Conservation (phyloP, 2,888 invertebrate species). For the Blera fallax region DNA sequence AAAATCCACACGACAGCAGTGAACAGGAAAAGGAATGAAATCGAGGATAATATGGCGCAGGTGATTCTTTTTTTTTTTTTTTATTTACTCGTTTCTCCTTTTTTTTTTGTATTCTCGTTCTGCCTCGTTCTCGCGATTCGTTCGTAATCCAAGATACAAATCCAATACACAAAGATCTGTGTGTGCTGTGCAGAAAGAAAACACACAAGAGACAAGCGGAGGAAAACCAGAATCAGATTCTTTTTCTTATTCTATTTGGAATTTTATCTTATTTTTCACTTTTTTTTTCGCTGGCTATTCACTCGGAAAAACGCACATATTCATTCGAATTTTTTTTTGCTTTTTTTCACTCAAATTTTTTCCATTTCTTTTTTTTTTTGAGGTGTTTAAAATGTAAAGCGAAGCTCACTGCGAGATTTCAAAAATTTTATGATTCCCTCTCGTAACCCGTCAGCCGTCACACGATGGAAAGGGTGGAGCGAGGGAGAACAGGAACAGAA, state of each 20-base stretch:
- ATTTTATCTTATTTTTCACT: conserved; percentile 23
- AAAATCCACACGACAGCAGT: conserved; percentile 16
- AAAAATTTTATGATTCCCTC: background rate
- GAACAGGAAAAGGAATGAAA: conserved; percentile 54
- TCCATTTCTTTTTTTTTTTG: conserved; percentile 20
- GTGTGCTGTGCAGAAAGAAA: conserved; percentile 56
- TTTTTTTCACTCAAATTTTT: conserved; percentile 51
- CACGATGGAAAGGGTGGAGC: conserved; percentile 23
- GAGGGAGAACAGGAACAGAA: conserved; percentile 26
- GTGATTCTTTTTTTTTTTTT: conserved; percentile 53
- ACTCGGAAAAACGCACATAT: conserved; percentile 55
- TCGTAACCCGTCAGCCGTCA: background rate
- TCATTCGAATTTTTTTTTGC: conserved; percentile 33
- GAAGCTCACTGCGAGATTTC: conserved; percentile 29
- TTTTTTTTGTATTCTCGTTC: conserved; percentile 17
- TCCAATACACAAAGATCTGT: conserved; percentile 46
- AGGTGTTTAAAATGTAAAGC: conserved; percentile 32
- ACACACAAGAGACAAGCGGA: conserved; percentile 47
- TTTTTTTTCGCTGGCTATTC: conserved; percentile 25
- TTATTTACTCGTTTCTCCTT: conserved; percentile 28
- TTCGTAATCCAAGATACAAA: conserved; percentile 56
- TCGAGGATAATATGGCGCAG: conserved; percentile 70
- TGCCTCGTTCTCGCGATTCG: conserved; percentile 58
- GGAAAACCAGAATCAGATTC: conserved; percentile 63
- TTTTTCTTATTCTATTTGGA: conserved; percentile 39